Evolutionary conservation across 2,888 invertebrate species (phyloP), one percentile per base, ranked within the genome.

Genomic region (Blera fallax): DNA sequence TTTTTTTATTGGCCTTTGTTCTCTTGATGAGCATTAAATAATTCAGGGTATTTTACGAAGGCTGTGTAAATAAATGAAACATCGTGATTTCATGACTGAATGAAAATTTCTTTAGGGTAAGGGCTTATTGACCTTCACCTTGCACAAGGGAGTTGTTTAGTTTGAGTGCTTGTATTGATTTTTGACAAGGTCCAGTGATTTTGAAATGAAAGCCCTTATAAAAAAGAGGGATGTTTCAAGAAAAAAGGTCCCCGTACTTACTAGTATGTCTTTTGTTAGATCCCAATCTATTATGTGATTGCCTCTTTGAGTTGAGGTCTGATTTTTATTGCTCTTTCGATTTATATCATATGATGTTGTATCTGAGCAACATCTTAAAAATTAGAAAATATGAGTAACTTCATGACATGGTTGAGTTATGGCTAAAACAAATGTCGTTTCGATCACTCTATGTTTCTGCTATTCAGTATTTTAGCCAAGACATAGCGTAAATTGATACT

Each of bases 1-100:
- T 34, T 69, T 62, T 81, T 58, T 27, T 27, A 50, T 34, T 32
- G 40, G 62, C 34, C 43, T 58, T 70, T 82, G 76, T 40, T 70
- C 62, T 24, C 27, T 70, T 56, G 54, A 69, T 64, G 64, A 70
- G 58, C 54, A 64, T 50, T 77, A 58, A 82, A 70, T 70, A 70
- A 77, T 82, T 74, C 67, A 76, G 27, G 14, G 37, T 54, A 69
- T 37, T 62, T 74, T 21, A 7, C 43, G 24, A 69, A 32, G 54
- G 37, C 34, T 43, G 32, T 29, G 60, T 37, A 69, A 54, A 74
- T 69, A 62, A 34, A 69, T 56, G 27, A 52, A 64, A 52, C 62
- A 43, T 43, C 43, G 6, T 54, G 54, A 64, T 45, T 74, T 43
- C 16, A 64, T 34, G 54, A 45, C 43, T 54, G 43, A 40, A 43